phyloP scores from a whole-genome alignment of 2,113 vertebrate genomes.

The Rhinolophus sinicus region DNA sequence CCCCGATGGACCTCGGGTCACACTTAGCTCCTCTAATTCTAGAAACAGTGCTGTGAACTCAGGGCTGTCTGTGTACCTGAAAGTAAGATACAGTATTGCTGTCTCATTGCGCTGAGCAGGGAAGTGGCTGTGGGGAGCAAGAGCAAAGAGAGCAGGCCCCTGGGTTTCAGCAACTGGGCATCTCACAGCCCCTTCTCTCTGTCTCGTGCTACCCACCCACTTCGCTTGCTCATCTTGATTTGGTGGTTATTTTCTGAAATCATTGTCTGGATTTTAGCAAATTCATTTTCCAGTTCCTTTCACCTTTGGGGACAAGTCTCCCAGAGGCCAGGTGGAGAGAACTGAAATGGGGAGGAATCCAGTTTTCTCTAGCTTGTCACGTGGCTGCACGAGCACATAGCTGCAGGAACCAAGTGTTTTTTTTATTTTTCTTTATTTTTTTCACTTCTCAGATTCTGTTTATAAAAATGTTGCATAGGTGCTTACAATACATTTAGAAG shows the following conservation, averaged over 20 bases:
- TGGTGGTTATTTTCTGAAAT: neutral
- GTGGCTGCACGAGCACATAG: neutral
- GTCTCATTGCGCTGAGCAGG: fast-evolving
- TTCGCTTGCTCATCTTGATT: neutral
- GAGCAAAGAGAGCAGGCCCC: neutral
- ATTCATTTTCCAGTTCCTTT: neutral
- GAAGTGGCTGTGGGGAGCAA: fast-evolving
- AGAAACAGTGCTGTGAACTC: neutral
- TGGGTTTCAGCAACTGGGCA: fast-evolving
- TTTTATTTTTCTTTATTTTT: no score
- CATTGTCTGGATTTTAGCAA: neutral
- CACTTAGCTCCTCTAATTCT: neutral
- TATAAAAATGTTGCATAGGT: neutral
- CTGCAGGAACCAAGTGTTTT: no score
- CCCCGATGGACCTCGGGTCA: neutral
- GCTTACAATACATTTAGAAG: neutral
- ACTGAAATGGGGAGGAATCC: neutral
- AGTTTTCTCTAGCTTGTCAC: neutral
- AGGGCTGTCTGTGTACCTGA: no score
- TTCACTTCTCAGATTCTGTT: conserved; percentile 3
- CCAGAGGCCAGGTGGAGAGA: neutral
- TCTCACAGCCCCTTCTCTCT: fast-evolving
- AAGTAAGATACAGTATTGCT: neutral
- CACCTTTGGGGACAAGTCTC: neutral
- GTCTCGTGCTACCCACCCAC: neutral